Evolutionary conservation across 2,113 vertebrate species (phyloP).

Genomic region (Crotalus viridis): DNA sequence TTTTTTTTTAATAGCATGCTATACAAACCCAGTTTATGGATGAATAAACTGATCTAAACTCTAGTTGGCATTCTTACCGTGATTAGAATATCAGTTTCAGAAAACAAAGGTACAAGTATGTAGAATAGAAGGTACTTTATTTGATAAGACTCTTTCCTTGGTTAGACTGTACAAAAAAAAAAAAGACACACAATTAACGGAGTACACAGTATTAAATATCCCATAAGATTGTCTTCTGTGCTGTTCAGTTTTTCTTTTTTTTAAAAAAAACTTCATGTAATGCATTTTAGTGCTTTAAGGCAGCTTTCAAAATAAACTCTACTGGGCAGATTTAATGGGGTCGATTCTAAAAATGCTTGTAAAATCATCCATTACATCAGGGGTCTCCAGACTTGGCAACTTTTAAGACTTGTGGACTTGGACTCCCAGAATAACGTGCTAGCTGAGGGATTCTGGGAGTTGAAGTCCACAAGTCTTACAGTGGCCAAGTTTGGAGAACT

Average conservation of each 20-base stretch:
- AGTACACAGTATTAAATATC: slow-evolving; percentile 43
- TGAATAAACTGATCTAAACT: neutral
- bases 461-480: neutral
- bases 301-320: slow-evolving; percentile 41
- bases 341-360: neutral
- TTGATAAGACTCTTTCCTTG: slow-evolving; percentile 28
- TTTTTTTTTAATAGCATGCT: neutral
- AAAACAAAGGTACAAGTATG: neutral
- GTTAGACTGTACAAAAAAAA: slow-evolving; percentile 31
- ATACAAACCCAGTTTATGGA: neutral
- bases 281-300: slow-evolving; percentile 49
- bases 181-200: neutral
- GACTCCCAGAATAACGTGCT: neutral
- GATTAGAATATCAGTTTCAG: neutral
- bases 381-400: neutral
- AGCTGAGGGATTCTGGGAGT: neutral
- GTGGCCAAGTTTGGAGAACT: neutral
- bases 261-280: neutral
- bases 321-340: neutral
- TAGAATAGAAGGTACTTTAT: slow-evolving; percentile 36
- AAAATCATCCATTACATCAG: neutral
- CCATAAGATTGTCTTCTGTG: slow-evolving; percentile 50
- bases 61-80: neutral
- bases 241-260: neutral
- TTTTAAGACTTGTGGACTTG: neutral